Percentiles rank a stretch among this genome's conserved stretches.
Conservation (phyloP, 2,113 vertebrate species). For the Phoxinus phoxinus region DNA sequence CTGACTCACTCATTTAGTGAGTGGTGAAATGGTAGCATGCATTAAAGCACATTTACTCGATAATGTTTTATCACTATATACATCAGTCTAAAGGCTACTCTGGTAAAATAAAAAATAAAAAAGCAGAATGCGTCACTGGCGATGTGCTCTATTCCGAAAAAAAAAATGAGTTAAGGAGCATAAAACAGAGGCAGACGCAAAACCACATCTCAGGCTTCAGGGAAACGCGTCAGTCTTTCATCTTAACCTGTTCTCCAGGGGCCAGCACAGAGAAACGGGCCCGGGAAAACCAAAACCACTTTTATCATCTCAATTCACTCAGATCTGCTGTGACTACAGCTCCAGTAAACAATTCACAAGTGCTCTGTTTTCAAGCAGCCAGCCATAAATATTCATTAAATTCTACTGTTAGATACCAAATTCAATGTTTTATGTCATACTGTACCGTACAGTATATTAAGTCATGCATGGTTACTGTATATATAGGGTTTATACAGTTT, state of each 20-base stretch:
- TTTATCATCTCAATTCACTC: constrained; percentile 44
- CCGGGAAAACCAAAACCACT: constrained; percentile 47
- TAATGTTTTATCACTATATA: constrained; percentile 37
- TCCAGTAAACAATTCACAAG: not conserved
- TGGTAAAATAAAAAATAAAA: not conserved
- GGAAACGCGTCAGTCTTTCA: constrained; percentile 61
- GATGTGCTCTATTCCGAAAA: constrained; percentile 6
- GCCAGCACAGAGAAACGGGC: constrained; percentile 30
- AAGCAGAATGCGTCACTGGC: constrained; percentile 22
- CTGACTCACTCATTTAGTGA: constrained; percentile 57
- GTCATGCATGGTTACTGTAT: not conserved
- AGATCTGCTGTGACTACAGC: constrained; percentile 36
- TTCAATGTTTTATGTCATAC: not conserved
- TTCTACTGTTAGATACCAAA: not conserved
- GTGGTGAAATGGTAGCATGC: constrained; percentile 40
- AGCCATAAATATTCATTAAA: constrained; percentile 15
- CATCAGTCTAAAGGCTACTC: constrained; percentile 21
- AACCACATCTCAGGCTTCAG: constrained; percentile 49
- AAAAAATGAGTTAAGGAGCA: not conserved
- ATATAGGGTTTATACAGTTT: not conserved
- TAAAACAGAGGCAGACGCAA: constrained; percentile 50
- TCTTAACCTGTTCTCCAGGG: constrained; percentile 65
- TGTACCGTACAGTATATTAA: not conserved
- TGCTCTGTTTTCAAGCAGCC: not conserved
- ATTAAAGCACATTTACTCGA: constrained; percentile 34